Evolutionary conservation across 2,888 invertebrate genomes (phyloP), one percentile per base, ranked within the genome.

Genomic region (Galerucella pusilla): DNA sequence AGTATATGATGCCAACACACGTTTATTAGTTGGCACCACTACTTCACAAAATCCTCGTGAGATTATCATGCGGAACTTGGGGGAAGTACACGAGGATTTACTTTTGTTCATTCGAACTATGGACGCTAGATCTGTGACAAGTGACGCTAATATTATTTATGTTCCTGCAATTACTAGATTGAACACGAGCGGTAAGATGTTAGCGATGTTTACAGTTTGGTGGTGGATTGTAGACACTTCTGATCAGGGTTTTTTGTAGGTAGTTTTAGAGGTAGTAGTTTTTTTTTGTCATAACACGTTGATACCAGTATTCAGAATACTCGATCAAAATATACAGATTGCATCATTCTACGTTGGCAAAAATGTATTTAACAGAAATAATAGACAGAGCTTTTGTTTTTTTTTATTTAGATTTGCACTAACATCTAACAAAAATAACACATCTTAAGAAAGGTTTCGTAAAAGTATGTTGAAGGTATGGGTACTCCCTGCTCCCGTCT

Each of bases 101-200:
- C 84, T 90, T 71, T 85, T 90, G 71, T 89, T 90, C 78, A 85
- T 90, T 69, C 85, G 90, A 80, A 88, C 89, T 67, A 88, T 90
- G 85, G 89, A 89, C 76, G 85, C 87, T 52, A 88, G 87, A 80
- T 88, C 89, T 52, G 80, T 85, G 28, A 88, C 88, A 77, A 90
- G 90, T 84, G 89, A 90, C 78, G 90, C 90, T n/a, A 88, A 88
- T 75, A 87, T 89, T 57, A 86, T 90, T 67, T 88, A 88, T 83
- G 89, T 85, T 11, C 85, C 86, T 25, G 80, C 83, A 20, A 79
- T 82, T 72, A 79, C 80, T 10, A 80, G 77, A 74, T 79, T 80
- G 66, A 79, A 74, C 70, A 75, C 78, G 25, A 78, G 82, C 65
- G 84, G 84, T 84, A 84, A 84, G 84, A 80, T 25, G 57, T 16